phyloP scores from a whole-genome alignment of 1,140 invertebrate species.

The Drosophila burlai region DNA sequence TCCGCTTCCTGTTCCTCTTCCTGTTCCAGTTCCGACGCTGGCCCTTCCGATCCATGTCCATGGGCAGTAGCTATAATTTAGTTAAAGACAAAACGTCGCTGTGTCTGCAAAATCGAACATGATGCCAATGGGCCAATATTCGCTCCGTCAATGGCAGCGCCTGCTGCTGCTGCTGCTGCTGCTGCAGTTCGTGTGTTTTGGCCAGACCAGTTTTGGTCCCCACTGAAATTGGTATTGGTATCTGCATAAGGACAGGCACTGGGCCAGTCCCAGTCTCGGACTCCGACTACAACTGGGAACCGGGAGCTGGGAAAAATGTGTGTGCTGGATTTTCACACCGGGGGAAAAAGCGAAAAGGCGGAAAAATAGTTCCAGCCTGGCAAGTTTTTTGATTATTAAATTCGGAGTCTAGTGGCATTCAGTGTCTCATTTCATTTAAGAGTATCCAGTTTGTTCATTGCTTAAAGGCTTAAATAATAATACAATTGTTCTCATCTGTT shows the following conservation, averaged over 20 bases:
- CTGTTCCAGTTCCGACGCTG: slow-evolving; percentile 11
- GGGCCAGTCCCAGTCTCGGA: slow-evolving; percentile 24
- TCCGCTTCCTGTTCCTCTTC: slow-evolving; percentile 28
- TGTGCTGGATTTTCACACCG: slow-evolving; percentile 33
- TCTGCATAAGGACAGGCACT: slow-evolving; percentile 39
- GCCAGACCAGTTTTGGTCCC: slow-evolving; percentile 58
- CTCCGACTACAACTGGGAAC: slow-evolving; percentile 28
- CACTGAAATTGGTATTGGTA: slow-evolving; percentile 66
- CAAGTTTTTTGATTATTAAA: not conserved
- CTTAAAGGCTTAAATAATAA: not conserved
- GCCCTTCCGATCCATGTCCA: slow-evolving; percentile 38
- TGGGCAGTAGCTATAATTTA: slow-evolving; percentile 75
- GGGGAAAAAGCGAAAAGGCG: not conserved
- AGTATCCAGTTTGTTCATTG: too few relatives aligned
- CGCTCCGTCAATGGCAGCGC: slow-evolving; percentile 56
- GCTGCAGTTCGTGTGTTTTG: slow-evolving; percentile 32
- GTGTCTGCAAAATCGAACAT: slow-evolving; percentile 80
- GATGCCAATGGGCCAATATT: slow-evolving; percentile 77
- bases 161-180: slow-evolving; percentile 9
- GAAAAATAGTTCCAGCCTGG: not conserved
- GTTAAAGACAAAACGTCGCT: slow-evolving; percentile 79
- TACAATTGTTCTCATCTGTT: not conserved
- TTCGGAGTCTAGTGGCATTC: too few relatives aligned
- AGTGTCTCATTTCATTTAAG: not conserved
- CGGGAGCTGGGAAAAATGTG: slow-evolving; percentile 18